Evolutionary conservation across 2,888 invertebrate species (phyloP).

Genomic region (Spisula solida): DNA sequence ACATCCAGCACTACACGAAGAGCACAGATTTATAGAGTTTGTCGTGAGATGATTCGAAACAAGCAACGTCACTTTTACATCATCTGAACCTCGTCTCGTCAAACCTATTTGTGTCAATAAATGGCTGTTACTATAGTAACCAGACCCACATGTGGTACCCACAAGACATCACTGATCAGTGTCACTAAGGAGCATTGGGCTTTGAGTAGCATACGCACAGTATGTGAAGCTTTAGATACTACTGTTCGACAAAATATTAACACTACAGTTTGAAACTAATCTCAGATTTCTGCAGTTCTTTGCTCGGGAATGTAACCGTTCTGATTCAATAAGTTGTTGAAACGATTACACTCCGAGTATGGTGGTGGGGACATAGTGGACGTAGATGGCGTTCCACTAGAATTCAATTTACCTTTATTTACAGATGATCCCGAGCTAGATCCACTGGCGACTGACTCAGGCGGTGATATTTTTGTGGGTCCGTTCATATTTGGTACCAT

Average conservation of each 20-base stretch:
- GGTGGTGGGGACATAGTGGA: constrained; percentile 66
- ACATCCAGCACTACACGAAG: neutral
- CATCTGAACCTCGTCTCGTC: neutral
- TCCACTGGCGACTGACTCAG: constrained; percentile 84
- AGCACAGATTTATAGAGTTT: neutral
- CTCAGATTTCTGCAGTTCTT: constrained; percentile 78
- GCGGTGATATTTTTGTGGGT: constrained; percentile 82
- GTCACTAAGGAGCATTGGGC: constrained; percentile 1
- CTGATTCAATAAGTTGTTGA: constrained; percentile 78
- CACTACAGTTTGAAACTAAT: constrained; percentile 41
- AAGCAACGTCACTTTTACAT: neutral
- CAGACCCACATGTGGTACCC: neutral
- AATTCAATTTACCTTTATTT: constrained; percentile 71
- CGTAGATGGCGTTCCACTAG: constrained; percentile 67
- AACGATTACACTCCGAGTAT: constrained; percentile 80
- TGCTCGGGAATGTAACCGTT: constrained; percentile 83
- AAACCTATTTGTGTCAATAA: neutral
- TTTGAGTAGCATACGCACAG: neutral
- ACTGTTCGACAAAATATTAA: neutral
- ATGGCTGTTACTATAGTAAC: neutral
- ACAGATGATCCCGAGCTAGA: constrained; percentile 81
- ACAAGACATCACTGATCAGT: neutral
- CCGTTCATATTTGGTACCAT: constrained; percentile 70
- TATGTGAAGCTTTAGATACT: constrained; percentile 18
- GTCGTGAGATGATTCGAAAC: neutral